Conservation (phyloP, 2,888 invertebrate genomes). For the Philaethria dido region DNA sequence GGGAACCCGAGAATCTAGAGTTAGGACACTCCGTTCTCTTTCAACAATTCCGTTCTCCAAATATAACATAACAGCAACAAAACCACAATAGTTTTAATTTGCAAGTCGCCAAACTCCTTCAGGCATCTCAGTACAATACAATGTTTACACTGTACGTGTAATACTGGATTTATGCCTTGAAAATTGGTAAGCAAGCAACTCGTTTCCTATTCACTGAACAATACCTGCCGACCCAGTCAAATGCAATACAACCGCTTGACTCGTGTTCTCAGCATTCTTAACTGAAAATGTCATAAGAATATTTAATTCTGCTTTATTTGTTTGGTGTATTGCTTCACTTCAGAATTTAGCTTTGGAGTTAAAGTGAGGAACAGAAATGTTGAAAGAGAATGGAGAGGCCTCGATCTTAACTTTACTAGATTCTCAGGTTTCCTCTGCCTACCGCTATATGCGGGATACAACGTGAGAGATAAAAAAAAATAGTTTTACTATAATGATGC, state of each 20-base stretch:
- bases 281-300: constrained; percentile 6
- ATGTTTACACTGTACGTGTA: constrained; percentile 21
- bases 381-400: too few relatives aligned
- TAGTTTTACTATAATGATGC: too few relatives aligned
- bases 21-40: too few relatives aligned
- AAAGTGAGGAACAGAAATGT: too few relatives aligned
- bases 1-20: too few relatives aligned
- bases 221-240: constrained; percentile 22
- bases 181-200: constrained; percentile 29
- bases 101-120: neutral
- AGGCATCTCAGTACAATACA: constrained; percentile 17
- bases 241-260: constrained; percentile 7
- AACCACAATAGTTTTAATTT: neutral
- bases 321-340: neutral
- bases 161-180: constrained; percentile 12
- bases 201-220: constrained; percentile 27
- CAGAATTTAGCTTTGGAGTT: neutral
- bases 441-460: too few relatives aligned
- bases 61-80: neutral
- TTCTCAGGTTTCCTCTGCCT: too few relatives aligned
- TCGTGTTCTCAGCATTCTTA: constrained; percentile 12
- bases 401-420: too few relatives aligned
- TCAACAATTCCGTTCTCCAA: too few relatives aligned
- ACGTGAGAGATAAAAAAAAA: too few relatives aligned
- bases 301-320: neutral